These are phyloP conservation scores for Popillia japonica DNA, from an alignment of 1,140 invertebrate genomes.

Conservation along the genomic window DNA sequence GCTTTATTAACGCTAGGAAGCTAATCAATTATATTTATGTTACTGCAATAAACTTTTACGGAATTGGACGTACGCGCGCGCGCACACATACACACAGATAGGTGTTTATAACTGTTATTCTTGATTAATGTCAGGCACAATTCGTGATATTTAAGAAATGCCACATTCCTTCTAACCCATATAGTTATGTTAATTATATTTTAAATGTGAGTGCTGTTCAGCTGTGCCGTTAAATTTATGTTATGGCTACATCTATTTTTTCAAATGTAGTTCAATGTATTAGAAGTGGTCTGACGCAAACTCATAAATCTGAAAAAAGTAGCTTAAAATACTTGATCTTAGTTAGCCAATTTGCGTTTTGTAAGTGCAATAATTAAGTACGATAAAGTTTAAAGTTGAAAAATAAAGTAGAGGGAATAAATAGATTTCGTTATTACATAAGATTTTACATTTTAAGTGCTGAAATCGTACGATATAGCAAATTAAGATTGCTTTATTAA, in stretches of 20 bases:
- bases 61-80: background rate
- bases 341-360: too few species aligned
- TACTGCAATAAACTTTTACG: background rate
- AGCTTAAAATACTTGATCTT: too few species aligned
- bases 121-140: constrained; percentile 9
- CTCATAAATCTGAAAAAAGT: background rate
- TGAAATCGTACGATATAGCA: too few species aligned
- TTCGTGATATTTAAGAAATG: constrained; percentile 4
- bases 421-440: too few species aligned
- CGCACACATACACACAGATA: background rate
- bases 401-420: too few species aligned
- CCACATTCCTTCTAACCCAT: background rate
- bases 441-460: too few species aligned
- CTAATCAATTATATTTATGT: constrained; percentile 26
- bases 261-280: background rate
- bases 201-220: background rate
- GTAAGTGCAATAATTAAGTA: too few species aligned
- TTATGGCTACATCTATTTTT: background rate
- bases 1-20: constrained; percentile 18
- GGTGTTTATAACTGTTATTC: background rate
- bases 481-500: too few species aligned
- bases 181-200: constrained; percentile 3
- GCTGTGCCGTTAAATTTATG: background rate
- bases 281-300: constrained; percentile 4
- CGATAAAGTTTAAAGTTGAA: too few species aligned